These are phyloP conservation scores for Brachypterus glaber DNA, from an alignment of 2,888 invertebrate species.

Conservation along the genomic window DNA sequence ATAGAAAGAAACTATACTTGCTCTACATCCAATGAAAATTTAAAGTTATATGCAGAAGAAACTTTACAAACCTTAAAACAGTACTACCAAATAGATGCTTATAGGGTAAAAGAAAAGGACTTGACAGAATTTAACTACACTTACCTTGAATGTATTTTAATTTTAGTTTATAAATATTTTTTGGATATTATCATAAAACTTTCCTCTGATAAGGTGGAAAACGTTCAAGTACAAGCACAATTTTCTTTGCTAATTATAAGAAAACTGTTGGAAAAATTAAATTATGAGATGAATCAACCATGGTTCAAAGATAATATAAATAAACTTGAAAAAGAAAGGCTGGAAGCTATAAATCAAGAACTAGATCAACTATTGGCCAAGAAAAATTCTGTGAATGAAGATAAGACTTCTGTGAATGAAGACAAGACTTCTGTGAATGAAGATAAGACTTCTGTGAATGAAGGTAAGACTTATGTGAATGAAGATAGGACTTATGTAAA, in stretches of 20 bases:
- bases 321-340: no score
- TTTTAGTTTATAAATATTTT: slow-evolving; percentile 27
- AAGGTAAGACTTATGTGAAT: no score
- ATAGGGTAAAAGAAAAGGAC: slow-evolving; percentile 14
- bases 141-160: slow-evolving; percentile 32
- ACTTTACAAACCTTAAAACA: slow-evolving; percentile 28
- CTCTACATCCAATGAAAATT: neutral
- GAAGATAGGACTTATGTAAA: no score
- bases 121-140: slow-evolving; percentile 17
- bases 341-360: no score
- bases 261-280: slow-evolving; percentile 23
- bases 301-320: slow-evolving; percentile 24
- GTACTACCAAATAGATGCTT: no score
- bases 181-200: slow-evolving; percentile 26
- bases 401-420: no score
- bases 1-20: no score
- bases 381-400: no score
- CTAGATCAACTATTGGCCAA: no score
- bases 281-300: slow-evolving; percentile 23
- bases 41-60: slow-evolving; percentile 32
- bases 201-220: slow-evolving; percentile 30
- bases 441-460: no score
- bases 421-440: no score
- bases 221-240: slow-evolving; percentile 30
- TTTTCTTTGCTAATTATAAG: slow-evolving; percentile 27